These are phyloP conservation scores for Zaprionus obscuricornis DNA, from an alignment of 2,888 invertebrate genomes.

Conservation along the genomic window DNA sequence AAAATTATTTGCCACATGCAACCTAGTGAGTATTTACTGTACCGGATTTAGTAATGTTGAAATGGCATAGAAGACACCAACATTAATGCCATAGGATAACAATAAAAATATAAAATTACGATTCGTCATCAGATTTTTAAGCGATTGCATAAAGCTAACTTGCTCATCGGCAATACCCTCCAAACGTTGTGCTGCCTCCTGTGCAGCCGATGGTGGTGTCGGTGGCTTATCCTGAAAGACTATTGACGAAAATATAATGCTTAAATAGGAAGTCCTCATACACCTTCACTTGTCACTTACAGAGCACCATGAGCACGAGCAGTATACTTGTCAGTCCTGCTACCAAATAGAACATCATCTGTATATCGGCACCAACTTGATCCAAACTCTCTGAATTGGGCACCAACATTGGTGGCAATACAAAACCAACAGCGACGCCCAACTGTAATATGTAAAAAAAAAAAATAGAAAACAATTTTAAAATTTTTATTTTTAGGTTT, in stretches of 20 bases:
- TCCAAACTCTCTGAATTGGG: constrained; percentile 84
- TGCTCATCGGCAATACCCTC: constrained; percentile 72
- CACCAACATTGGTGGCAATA: constrained; percentile 88
- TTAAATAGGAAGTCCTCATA: neutral
- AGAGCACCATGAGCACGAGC: constrained; percentile 91
- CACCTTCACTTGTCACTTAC: constrained; percentile 91
- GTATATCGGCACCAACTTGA: constrained; percentile 88
- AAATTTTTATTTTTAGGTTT: no score
- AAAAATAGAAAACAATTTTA: constrained; percentile 12
- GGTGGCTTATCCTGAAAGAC: constrained; percentile 96
- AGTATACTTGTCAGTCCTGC: constrained; percentile 92
- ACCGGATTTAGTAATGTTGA: constrained; percentile 95
- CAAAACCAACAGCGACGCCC: constrained; percentile 95
- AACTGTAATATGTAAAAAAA: constrained; percentile 86
- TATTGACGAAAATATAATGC: constrained; percentile 83
- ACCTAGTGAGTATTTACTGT: constrained; percentile 35
- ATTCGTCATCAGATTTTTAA: constrained; percentile 91
- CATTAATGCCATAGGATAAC: constrained; percentile 96
- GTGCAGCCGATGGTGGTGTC: constrained; percentile 93
- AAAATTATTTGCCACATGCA: no score
- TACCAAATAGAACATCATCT: constrained; percentile 92
- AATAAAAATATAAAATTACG: constrained; percentile 92
- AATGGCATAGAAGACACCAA: constrained; percentile 98
- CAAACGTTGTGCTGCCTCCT: constrained; percentile 84
- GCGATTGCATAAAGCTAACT: constrained; percentile 87